Base-by-base conservation (phyloP, 2,113 vertebrate species). In the Pagrus major region DNA sequence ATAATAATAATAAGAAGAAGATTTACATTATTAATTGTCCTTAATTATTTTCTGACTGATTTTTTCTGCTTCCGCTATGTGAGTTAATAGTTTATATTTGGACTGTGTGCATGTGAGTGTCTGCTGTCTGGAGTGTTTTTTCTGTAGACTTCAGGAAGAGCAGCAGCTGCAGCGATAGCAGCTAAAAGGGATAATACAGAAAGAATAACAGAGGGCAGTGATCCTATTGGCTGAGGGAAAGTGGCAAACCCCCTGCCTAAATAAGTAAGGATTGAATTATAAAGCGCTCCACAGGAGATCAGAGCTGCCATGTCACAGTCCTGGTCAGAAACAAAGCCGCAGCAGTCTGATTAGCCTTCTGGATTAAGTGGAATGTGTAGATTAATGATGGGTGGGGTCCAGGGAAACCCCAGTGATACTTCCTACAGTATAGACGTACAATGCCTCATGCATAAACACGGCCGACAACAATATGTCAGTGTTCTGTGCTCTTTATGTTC, bases 401-500 rank as follows among this genome's bases (percentile, higher is more conserved):
- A 11, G n/a, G 25, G 37, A 35, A 23, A 10, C 46, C 55, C 21
- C 25, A 27, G 33, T 42, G n/a, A 74, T 41, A 49, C 41, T 33
- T 76, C 65, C 66, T 31, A 47, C 47, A 41, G 14, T 33, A 42
- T 9, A 39, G 33, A 73, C 31, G 61, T 21, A 51, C 69, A 63
- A 39, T 23, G 56, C n/a, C 18, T 16, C 52, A 16, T 60, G 27
- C 49, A 71, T 6, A 33, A 14, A 31, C 11, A 55, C 71, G 47
- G 76, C 64, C 69, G 59, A 75, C 59, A 66, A 71, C 77, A 81
- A 73, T 80, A 60, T 71, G 82, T 35, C 60, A 78, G 65, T 67
- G 81, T 52, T 54, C 41, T 25, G 33, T 64, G 61, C 29, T 77
- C 61, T 69, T 65, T 63, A 67, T 69, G 76, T 59, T 79, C 60